A percentile compares a stretch with the other conserved stretches of the same genome.
Conservation (phyloP, 92 coral and sea anemone species). For the Virgularia gustaviana region DNA sequence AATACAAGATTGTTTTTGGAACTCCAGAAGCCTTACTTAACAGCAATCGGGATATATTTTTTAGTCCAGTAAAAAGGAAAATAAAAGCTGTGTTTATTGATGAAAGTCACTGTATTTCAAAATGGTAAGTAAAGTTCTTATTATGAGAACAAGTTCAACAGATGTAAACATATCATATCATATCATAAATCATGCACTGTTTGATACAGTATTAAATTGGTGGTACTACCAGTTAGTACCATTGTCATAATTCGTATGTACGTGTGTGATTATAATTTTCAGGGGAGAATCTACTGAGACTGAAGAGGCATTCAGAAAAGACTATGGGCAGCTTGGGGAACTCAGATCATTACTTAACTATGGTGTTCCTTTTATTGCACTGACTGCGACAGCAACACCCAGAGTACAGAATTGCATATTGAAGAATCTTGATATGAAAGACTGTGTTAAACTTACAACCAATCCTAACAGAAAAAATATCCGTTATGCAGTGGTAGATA, state of each 20-base stretch:
- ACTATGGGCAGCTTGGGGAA: constrained; percentile 30
- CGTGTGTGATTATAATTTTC: background rate
- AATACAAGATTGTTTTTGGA: constrained; percentile 33
- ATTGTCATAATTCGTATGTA: no score
- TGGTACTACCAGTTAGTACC: background rate
- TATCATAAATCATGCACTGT: no score
- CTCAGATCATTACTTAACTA: constrained; percentile 5
- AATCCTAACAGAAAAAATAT: constrained; percentile 32
- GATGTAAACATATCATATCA: background rate
- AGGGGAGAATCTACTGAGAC: constrained; percentile 29
- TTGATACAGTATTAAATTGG: no score
- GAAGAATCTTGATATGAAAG: constrained; percentile 7
- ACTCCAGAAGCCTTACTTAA: constrained; percentile 33
- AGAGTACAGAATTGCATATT: constrained; percentile 1
- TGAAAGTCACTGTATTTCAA: constrained; percentile 57
- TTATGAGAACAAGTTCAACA: no score
- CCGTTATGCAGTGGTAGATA: constrained; percentile 1
- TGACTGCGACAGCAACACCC: constrained; percentile 50
- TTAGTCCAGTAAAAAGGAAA: constrained; percentile 6
- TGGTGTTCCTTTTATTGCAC: constrained; percentile 26
- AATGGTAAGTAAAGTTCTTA: constrained; percentile 54
- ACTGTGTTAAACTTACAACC: constrained; percentile 6
- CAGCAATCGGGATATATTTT: constrained; percentile 15
- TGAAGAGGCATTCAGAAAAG: constrained; percentile 38
- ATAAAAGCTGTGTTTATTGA: constrained; percentile 55